Evolutionary conservation across 2,113 vertebrate species (phyloP).

Genomic region (Cyphomyrus discorhynchus): DNA sequence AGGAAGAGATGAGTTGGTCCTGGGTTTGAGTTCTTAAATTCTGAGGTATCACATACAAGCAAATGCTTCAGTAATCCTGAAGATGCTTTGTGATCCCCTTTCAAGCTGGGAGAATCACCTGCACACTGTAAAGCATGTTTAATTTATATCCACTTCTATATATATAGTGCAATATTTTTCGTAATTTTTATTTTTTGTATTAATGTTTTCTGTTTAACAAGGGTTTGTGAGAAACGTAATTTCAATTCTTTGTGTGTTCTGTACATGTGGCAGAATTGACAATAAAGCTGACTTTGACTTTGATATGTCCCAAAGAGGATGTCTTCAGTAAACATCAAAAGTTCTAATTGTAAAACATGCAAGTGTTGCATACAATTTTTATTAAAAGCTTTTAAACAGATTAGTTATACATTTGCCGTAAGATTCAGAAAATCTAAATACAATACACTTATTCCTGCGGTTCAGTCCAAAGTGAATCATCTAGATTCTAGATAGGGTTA

Average conservation of each 20-base stretch:
- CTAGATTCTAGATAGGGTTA: background rate
- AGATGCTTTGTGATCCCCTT: constrained; percentile 21
- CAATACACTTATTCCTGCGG: background rate
- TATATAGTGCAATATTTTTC: too few species aligned
- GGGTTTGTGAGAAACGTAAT: too few species aligned
- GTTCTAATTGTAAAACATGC: constrained; percentile 37
- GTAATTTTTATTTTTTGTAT: too few species aligned
- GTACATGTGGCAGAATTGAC: too few species aligned
- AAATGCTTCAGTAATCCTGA: constrained; percentile 50
- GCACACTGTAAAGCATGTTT: constrained; percentile 28
- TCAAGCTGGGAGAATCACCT: constrained; percentile 32
- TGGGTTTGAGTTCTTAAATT: constrained; percentile 32
- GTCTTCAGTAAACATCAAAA: constrained; percentile 38
- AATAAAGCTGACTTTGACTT: too few species aligned
- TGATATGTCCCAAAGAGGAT: constrained; percentile 29
- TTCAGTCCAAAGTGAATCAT: background rate
- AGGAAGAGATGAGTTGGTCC: background rate
- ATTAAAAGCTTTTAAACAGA: constrained; percentile 37
- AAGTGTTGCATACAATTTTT: constrained; percentile 38
- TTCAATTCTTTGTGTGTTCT: too few species aligned
- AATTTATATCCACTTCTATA: constrained; percentile 40
- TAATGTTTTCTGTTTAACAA: too few species aligned
- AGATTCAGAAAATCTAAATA: background rate
- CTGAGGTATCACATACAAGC: constrained; percentile 35
- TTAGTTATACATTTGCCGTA: constrained; percentile 37